Conservation (phyloP, 2,113 vertebrate genomes). For the Corythornis madagascariensis region DNA sequence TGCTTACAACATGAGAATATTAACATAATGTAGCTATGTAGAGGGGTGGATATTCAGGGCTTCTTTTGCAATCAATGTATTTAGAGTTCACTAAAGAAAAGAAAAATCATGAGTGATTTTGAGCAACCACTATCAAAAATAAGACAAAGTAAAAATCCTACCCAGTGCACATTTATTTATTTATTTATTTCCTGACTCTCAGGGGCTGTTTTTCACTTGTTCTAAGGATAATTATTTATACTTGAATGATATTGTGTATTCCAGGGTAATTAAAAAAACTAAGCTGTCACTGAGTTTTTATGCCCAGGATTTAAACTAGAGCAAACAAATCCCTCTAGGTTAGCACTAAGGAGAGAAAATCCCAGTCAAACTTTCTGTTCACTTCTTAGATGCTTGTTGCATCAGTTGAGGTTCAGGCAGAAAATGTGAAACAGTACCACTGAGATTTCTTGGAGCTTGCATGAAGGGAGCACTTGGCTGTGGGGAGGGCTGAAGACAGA, state of each 20-base stretch:
- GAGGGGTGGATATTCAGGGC: neutral
- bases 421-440: neutral
- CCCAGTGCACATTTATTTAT: neutral
- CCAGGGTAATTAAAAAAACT: neutral
- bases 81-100: neutral
- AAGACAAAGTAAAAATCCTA: neutral
- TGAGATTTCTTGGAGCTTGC: neutral
- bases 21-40: slow-evolving; percentile 4
- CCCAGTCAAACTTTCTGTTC: neutral
- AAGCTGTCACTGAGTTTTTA: neutral
- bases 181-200: neutral
- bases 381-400: neutral
- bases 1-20: slow-evolving; percentile 38
- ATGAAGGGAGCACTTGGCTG: neutral
- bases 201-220: neutral
- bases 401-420: neutral
- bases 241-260: neutral
- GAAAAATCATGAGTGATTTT: neutral
- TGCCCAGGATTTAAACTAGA: neutral
- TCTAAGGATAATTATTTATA: neutral
- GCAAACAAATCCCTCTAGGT: neutral
- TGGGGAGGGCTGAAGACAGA: neutral
- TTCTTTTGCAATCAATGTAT: neutral
- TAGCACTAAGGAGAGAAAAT: neutral
- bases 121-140: neutral